Evolutionary conservation across 2,113 vertebrate genomes (phyloP).

Genomic region (Oryzias celebensis): DNA sequence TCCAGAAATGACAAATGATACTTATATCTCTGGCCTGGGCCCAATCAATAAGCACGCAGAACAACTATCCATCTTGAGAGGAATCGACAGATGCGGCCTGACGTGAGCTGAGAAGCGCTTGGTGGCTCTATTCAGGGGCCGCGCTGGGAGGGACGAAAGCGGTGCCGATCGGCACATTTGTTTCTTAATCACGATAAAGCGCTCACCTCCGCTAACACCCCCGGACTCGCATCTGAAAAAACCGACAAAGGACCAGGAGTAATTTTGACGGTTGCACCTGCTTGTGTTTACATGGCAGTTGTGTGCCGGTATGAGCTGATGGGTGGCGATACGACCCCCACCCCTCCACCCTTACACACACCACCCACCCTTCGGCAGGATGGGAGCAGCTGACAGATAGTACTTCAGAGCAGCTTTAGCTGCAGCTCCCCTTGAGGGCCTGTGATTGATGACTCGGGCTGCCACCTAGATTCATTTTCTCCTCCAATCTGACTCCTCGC

Average conservation of each 20-base stretch:
- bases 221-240: constrained; percentile 31
- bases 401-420: constrained; percentile 82
- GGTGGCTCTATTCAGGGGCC: constrained; percentile 72
- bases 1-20: constrained; percentile 99
- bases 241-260: constrained; percentile 22
- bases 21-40: constrained; percentile 86
- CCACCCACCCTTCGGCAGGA: constrained; percentile 58
- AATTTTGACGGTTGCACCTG: constrained; percentile 65
- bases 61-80: constrained; percentile 88
- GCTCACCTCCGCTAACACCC: constrained; percentile 44
- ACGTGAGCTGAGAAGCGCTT: constrained; percentile 68
- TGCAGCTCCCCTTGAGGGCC: constrained; percentile 78
- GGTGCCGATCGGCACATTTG: constrained; percentile 13
- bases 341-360: constrained; percentile 2
- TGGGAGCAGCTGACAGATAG: constrained; percentile 80
- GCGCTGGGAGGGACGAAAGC: constrained; percentile 45
- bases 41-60: constrained; percentile 92
- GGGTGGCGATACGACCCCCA: constrained; percentile 70
- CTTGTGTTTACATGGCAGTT: constrained; percentile 77
- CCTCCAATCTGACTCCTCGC: constrained; percentile 73
- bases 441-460: constrained; percentile 82
- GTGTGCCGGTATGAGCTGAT: constrained; percentile 70
- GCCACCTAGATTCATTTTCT: constrained; percentile 80
- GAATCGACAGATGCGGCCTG: constrained; percentile 84
- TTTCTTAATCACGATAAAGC: constrained; percentile 55